Base-by-base conservation (phyloP, 2,888 invertebrate species). In the Anticlea derivata region DNA sequence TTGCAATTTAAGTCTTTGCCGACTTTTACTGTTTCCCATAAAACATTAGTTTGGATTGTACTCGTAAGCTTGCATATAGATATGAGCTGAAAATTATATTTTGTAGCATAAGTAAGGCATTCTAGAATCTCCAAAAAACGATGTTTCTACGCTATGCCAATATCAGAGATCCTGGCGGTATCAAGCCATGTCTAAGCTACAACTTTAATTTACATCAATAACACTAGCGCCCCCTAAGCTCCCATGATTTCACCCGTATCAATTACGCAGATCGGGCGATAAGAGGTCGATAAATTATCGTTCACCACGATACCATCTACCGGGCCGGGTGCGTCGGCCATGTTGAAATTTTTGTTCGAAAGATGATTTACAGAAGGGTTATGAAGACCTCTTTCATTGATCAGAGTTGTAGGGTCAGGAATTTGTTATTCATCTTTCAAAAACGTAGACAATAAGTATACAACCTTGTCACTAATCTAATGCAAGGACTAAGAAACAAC, bases 211-310 rank as follows among this genome's bases (percentile, higher is more conserved):
- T 70, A 73, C 63, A 65, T 60, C 62, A 58, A 58, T 50, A 60
- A 61, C 64, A 67, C 60, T 65, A 70, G 73, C 69, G 70, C 69
- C 73, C 66, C 68, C 69, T 66, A 65, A 62, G 66, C 68, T 61
- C 61, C 65, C 61, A 70, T 74, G 74, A 73, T 75, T 75, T 69
- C 62, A 74, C 79, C 81, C 76, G 78, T 81, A 83, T 86, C 86
- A 83, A 85, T 86, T 84, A 86, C 85, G 80, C 80, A 80, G 85
- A 85, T 86, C 78, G 72, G 60, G 53, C 70, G 85, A 85, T 86
- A 85, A 80, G 70, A 67, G 63, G 59, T 64, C 80, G 74, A 83
- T 86, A 85, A 85, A 84, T 87, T 80, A 79, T 83, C 73, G 64
- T 71, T 65, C 58, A 58, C 61, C 58, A 57, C 61, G 79, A 81